Base-by-base conservation (phyloP, 2,888 invertebrate species). In the Dolichomitus sp. region DNA sequence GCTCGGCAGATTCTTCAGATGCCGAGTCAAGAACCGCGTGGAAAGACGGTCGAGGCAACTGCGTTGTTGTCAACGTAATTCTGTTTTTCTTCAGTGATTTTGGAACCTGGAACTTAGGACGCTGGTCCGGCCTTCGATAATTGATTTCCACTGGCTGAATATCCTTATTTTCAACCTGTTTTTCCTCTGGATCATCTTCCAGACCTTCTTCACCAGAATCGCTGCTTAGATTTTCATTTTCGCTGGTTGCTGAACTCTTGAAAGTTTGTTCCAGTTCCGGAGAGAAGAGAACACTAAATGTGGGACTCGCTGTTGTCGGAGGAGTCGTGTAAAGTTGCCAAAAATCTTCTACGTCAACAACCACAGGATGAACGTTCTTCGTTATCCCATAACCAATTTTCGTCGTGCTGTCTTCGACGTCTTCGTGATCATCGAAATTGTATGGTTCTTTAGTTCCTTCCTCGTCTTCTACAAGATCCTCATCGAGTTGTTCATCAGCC, bases 311-410 rank as follows among this genome's bases (percentile, higher is more conserved):
- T 19, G 84, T 30, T 19, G 83, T 81, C 45, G 69, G 7, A 17
- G 57, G n/a, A 33, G 87, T 86, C 9, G 86, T 87, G 45, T 87
- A 89, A 14, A 70, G 86, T 61, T 86, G 89, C 90, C 88, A 90
- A 59, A 91, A 88, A n/a, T 89, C 85, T 50, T 81, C 81, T n/a
- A 75, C 11, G 7, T 79, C 83, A 30, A 33, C 54, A 2, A 14
- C 42, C 11, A 54, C 65, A 19, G 66, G n/a, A 59, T 45, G 57
- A 14, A 57, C 74, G 1, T 68, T 37, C 37, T 74, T 59, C 2
- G 42, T 33, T 17, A 68, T 66, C 61, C 72, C 50, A 19, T 82
- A 2, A 37, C 80, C 11, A 30, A 19, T 63, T 17, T 45, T 45
- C 52, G 70, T 65, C 33, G 73, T 77, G 37, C 33, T 30, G 40